phyloP scores from a whole-genome alignment of 2,113 vertebrate genomes.

The Cyrtonyx montezumae region DNA sequence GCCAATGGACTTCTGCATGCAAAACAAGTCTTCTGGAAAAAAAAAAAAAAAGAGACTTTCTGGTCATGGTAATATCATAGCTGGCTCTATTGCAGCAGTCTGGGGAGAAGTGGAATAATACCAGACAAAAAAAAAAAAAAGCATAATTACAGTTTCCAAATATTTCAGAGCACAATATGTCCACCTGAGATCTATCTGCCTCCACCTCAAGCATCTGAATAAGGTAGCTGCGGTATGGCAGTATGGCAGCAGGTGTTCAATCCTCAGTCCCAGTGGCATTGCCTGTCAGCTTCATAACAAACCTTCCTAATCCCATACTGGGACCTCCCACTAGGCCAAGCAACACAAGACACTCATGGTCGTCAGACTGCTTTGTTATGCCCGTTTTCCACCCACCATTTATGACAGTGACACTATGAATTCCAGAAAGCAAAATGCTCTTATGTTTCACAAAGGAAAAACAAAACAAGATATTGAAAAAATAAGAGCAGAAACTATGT shows the following conservation, averaged over 20 bases:
- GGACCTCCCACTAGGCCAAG: neutral
- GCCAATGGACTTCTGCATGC: neutral
- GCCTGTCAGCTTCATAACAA: neutral
- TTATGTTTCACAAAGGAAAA: neutral
- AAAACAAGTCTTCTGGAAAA: neutral
- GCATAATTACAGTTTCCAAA: neutral
- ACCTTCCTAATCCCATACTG: neutral
- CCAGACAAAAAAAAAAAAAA: neutral
- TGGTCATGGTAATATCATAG: neutral
- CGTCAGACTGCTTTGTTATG: neutral
- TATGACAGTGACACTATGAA: neutral
- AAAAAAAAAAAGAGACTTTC: neutral
- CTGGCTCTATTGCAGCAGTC: neutral
- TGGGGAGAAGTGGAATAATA: neutral
- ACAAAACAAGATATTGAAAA: neutral
- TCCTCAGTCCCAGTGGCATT: neutral
- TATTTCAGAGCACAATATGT: neutral
- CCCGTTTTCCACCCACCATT: neutral
- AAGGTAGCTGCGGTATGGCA: neutral
- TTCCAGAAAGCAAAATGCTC: neutral
- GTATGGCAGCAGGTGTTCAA: neutral
- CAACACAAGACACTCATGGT: accelerated
- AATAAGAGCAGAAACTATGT: neutral
- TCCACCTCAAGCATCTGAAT: neutral
- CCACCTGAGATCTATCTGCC: neutral